Percentiles rank a stretch among this genome's conserved stretches.
Evolutionary conservation across 2,113 vertebrate species (phyloP).

Genomic region (Antennarius striatus): DNA sequence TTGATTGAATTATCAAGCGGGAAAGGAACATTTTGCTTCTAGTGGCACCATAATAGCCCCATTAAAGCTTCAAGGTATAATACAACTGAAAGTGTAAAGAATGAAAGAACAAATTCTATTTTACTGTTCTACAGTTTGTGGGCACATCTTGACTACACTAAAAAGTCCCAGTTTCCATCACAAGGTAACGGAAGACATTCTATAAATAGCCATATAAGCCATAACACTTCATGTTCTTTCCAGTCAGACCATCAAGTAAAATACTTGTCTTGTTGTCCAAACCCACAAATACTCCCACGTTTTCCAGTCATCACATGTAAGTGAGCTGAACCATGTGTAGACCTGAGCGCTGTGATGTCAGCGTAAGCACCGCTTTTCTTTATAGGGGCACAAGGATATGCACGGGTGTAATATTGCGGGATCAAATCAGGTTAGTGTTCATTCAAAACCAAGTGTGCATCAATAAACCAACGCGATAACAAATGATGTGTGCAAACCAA

Average conservation of each 20-base stretch:
- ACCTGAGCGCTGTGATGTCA: neutral
- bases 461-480: slow-evolving; percentile 10
- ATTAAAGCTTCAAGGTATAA: neutral
- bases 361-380: slow-evolving; percentile 52
- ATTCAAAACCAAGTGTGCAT: neutral
- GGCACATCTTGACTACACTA: neutral
- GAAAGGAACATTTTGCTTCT: neutral
- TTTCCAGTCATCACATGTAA: slow-evolving; percentile 6
- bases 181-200: neutral
- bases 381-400: slow-evolving; percentile 6
- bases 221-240: slow-evolving; percentile 20
- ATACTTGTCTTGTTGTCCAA: slow-evolving; percentile 8
- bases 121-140: slow-evolving; percentile 5
- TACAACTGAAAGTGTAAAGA: neutral
- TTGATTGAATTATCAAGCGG: neutral
- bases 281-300: neutral
- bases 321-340: neutral
- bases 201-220: neutral
- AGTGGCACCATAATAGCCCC: neutral
- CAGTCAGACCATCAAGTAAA: slow-evolving; percentile 9
- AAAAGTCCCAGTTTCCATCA: slow-evolving; percentile 7
- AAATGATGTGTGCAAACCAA: neutral
- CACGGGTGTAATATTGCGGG: neutral
- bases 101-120: neutral
- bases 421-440: slow-evolving; percentile 15